Percentiles rank a stretch among this genome's conserved stretches.
phyloP scores from a whole-genome alignment of 2,113 vertebrate genomes.

The Ovis aries region DNA sequence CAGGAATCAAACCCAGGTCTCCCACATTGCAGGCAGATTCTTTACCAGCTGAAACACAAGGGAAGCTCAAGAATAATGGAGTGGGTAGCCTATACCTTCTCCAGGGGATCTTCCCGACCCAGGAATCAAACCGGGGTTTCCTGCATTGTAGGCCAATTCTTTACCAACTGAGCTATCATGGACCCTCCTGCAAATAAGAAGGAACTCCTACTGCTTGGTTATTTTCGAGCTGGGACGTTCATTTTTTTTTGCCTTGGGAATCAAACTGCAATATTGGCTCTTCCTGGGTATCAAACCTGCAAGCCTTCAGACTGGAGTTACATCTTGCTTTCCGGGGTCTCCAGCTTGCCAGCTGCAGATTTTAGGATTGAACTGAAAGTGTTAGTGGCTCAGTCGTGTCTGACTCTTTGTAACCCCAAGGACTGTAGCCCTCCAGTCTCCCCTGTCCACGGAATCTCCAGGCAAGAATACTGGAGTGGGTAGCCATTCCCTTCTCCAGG shows the following conservation, averaged over 20 bases:
- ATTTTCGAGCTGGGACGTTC: background rate
- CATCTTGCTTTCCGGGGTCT: background rate
- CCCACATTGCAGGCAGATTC: background rate
- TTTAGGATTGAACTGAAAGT: background rate
- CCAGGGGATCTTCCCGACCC: background rate
- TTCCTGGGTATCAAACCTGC: background rate
- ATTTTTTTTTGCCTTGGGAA: background rate
- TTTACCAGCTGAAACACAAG: background rate
- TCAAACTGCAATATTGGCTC: background rate
- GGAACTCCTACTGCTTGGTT: background rate
- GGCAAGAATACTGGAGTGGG: background rate
- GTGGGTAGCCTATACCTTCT: background rate
- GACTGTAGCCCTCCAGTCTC: background rate
- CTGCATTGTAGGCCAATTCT: rapidly evolving
- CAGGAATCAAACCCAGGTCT: background rate
- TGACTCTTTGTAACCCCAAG: background rate
- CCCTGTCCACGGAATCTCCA: background rate
- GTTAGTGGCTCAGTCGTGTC: background rate
- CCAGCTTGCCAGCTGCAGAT: background rate
- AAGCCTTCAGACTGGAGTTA: background rate
- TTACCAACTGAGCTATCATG: background rate
- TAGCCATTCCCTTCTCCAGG: background rate
- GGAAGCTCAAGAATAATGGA: background rate
- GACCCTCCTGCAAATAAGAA: background rate
- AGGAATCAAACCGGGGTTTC: background rate